phyloP scores from a whole-genome alignment of 2,888 invertebrate species.

The Amphiduros pacificus region DNA sequence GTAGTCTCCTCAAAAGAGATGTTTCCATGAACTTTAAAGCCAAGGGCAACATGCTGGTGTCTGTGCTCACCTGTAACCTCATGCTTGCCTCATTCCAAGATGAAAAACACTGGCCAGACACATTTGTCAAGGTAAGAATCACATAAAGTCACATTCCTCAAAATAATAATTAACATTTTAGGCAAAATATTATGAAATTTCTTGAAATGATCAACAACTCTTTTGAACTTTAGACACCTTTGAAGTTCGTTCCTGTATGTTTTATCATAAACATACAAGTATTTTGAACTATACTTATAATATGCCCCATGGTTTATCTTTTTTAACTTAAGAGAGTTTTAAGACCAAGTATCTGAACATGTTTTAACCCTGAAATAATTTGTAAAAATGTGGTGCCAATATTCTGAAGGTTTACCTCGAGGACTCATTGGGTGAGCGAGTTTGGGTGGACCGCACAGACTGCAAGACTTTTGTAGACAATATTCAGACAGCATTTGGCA shows the following conservation, averaged over 20 bases:
- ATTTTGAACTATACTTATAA: no score
- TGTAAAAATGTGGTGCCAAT: not conserved
- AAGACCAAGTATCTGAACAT: no score
- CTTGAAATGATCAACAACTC: no score
- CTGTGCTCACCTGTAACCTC: conserved; percentile 82
- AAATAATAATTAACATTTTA: no score
- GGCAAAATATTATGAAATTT: no score
- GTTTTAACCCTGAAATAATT: not conserved
- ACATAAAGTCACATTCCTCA: no score
- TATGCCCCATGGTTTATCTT: no score
- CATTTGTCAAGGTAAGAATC: conserved; percentile 79
- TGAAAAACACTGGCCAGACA: conserved; percentile 86
- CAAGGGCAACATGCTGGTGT: conserved; percentile 78
- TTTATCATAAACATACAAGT: no score
- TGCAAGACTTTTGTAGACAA: conserved; percentile 91
- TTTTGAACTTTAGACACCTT: no score
- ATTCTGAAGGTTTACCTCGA: conserved; percentile 80
- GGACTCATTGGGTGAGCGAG: conserved; percentile 88
- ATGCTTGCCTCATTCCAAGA: conserved; percentile 77
- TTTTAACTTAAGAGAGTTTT: no score
- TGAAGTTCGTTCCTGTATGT: no score
- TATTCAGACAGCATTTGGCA: conserved; percentile 82
- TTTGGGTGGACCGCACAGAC: conserved; percentile 91
- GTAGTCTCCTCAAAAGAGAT: conserved; percentile 81
- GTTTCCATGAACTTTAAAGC: conserved; percentile 67